Base-by-base conservation (phyloP, 2,113 vertebrate species). In the Aspiorhynchus laticeps region DNA sequence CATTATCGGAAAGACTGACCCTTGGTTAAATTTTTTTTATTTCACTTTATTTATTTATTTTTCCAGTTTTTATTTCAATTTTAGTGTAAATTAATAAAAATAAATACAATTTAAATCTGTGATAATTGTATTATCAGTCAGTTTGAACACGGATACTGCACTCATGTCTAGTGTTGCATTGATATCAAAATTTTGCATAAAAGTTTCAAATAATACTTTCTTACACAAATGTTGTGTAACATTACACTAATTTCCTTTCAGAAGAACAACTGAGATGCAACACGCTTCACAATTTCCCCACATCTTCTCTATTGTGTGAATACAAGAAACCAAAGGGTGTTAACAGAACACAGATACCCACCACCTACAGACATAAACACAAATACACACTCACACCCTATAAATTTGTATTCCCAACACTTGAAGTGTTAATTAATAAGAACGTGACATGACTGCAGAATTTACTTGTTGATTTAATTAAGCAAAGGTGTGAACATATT, bases 381-480 rank as follows among this genome's bases (percentile, higher is more conserved):
- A 69, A 31, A 69, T n/a, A 80, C 12, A 41, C 51, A 38, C 53
- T 63, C 78, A 24, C 38, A n/a, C 4, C 83, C 83, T 24, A 80
- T 56, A 2, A 1, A 28, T 80, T 85, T 86, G 11, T 71, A 33
- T 73, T 84, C 76, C 14, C 41, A 21, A 79, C 75, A 71, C 7
- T 17, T 15, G 24, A n/a, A 56, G 69, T 78, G 71, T 56, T 86
- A 69, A 88, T 78, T 83, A 73, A 53, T n/a, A 38, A 33, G 21
- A 63, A 36, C 6, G 28, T 74, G 41, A 77, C 31, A 63, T 36
- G 78, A 43, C 46, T 87, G 89, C 78, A 65, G 82, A 43, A 79
- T 83, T 75, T 19, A 63, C 38, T 80, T 76, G 75, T 63, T 91
- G 90, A 92, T 92, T 91, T 80, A 48, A 75, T 91, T 90, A 91